phyloP scores from a whole-genome alignment of 37 sponge, comb jelly and placozoan genomes.

The Oscarella lobularis region DNA sequence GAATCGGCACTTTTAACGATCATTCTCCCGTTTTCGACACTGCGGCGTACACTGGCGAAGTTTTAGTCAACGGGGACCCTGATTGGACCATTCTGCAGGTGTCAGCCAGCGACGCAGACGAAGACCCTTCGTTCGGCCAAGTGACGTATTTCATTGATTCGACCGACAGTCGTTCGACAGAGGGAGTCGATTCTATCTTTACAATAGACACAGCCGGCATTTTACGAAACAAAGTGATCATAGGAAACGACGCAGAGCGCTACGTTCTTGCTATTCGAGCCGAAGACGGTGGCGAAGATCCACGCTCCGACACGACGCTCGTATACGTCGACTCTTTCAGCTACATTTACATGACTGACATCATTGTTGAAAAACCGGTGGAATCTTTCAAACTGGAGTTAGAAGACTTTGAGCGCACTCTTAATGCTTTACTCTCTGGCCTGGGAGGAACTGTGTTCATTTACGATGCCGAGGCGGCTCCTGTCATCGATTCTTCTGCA shows the following conservation, averaged over 20 bases:
- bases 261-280: not conserved
- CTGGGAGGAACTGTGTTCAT: too few relatives aligned
- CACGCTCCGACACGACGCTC: slow-evolving; percentile 11
- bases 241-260: not conserved
- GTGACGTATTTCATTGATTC: not conserved
- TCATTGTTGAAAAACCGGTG: too few relatives aligned
- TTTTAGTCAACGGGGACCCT: not conserved
- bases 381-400: too few relatives aligned
- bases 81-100: not conserved
- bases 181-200: too few relatives aligned
- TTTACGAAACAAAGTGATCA: not conserved
- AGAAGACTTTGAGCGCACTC: too few relatives aligned
- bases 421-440: too few relatives aligned
- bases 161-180: not conserved
- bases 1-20: not conserved
- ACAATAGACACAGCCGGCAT: too few relatives aligned
- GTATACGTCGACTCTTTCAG: not conserved
- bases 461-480: too few relatives aligned
- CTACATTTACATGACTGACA: not conserved
- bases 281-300: slow-evolving; percentile 37
- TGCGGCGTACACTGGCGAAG: not conserved
- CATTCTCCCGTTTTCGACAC: not conserved
- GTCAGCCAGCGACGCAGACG: not conserved
- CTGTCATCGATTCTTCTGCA: too few relatives aligned
- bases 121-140: not conserved